Base-by-base conservation (phyloP, 1,140 invertebrate species). In the Drosophila nigromelanica region DNA sequence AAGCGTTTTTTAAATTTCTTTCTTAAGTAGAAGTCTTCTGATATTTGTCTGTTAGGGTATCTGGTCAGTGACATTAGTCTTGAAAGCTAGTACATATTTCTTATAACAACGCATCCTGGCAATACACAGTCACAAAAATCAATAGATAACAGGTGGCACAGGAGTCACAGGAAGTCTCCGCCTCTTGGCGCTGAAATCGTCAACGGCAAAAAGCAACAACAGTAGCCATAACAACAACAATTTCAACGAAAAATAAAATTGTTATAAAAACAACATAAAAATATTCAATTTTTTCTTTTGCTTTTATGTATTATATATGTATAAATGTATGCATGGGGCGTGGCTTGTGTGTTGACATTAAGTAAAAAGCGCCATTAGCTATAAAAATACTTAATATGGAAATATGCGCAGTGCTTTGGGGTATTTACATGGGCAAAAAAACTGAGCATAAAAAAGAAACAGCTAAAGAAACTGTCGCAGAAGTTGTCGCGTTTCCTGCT, bases 321-420 rank as follows among this genome's bases (percentile, higher is more conserved):
- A 27, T 56, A 33, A 14, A 14, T 42, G 43, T 27, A 14, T 37
- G 51, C 37, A 30, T 15, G 40, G 24, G 35, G n/a, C 60, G 54
- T 75, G 59, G 55, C 48, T 11, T 50, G 73, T 81, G 69, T 87
- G 82, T 87, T 87, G 71, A 78, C 74, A 81, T 86, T 87, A 82
- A 87, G 81, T 85, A 81, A 87, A 86, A 86, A 86, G 82, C 67
- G 75, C 82, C 82, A 86, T 86, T 86, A 86, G 82, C 82, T 87
- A 86, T 87, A 87, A 86, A 86, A 86, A 86, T 86, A 86, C 82
- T 86, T 87, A 87, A 86, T 76, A 87, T 82, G 82, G 67, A 82
- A 86, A 86, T 86, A 70, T 78, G 75, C 82, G 67, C 82, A 86
- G 50, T 69, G 83, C 82, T 72, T 69, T 58, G 61, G 68, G 78